Evolutionary conservation across 2,888 invertebrate genomes (phyloP), one percentile per base, ranked within the genome.

Genomic region (Abrostola triplasia): DNA sequence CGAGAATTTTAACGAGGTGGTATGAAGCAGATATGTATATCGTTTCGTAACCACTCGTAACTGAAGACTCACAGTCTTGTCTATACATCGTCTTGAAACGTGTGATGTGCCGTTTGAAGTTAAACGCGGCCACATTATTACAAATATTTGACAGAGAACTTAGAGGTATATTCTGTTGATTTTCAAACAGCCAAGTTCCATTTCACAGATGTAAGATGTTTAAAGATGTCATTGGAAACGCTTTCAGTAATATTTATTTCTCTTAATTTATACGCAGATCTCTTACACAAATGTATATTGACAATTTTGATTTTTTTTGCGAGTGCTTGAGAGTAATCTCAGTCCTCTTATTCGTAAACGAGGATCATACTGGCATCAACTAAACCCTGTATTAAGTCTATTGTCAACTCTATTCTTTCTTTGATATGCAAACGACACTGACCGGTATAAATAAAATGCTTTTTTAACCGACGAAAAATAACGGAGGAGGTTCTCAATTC

Each of bases 1-100:
- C 59, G 69, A 61, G 59, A 65, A 63, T 67, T 67, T 71, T 65
- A 74, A 67, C 64, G 76, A 76, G 62, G 49, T 61, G 57, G 42
- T 59, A 59, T 67, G 60, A 44, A 59, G 59, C 47, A 63, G 62
- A 67, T 59, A 67, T 70, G 75, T 56, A 59, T 11, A 37, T 40
- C 12, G 58, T 75, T 66, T 72, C 69, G 64, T 64, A 76, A 73
- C 57, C 67, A 36, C n/a, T 60, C 53, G 38, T 35, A 24, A 44
- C 49, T 66, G 64, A 67, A 63, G 67, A 63, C 59, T 55, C 63
- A 48, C 64, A 55, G 35, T 47, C 13, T 12, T 12, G 56, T 40
- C 57, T 42, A 53, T 24, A 58, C 59, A 44, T 36, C n/a, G 64
- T 67, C 56, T 62, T 66, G 68, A 61, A 71, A 71, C 63, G 51